Conservation (phyloP, 2,888 invertebrate species). For the Blastobasis adustella region DNA sequence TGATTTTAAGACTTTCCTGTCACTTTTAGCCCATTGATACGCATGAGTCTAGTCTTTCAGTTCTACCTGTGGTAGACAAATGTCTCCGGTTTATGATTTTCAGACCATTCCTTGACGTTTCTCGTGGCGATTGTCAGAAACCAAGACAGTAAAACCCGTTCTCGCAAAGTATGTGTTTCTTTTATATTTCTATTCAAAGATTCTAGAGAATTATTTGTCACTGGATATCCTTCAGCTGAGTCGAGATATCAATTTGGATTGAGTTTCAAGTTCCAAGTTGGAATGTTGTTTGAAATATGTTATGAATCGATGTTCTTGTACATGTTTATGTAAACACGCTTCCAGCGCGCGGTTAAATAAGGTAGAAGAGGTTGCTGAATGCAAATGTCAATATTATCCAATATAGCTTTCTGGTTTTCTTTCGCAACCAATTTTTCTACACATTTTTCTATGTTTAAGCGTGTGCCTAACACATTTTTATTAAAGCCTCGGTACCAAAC, state of each 20-base stretch:
- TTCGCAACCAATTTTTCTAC: neutral
- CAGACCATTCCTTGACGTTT: constrained; percentile 13
- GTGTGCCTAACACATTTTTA: constrained; percentile 10
- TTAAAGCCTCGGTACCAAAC: constrained; percentile 7
- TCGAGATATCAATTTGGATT: constrained; percentile 13
- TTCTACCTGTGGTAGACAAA: constrained; percentile 3
- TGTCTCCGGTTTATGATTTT: constrained; percentile 1
- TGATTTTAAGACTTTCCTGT: no score
- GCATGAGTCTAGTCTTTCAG: constrained; percentile 12
- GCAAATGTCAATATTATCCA: constrained; percentile 3
- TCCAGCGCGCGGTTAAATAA: neutral
- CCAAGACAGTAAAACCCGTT: constrained; percentile 10
- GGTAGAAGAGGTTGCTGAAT: neutral
- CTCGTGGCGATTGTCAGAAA: constrained; percentile 9
- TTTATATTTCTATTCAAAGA: constrained; percentile 13
- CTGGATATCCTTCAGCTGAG: constrained; percentile 8
- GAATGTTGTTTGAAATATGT: constrained; percentile 9
- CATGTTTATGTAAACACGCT: constrained; percentile 1
- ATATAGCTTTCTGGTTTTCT: constrained; percentile 1
- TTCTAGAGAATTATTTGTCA: constrained; percentile 15
- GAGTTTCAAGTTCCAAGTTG: neutral
- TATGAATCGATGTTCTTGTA: constrained; percentile 2
- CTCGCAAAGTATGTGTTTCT: constrained; percentile 10
- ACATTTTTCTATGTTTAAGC: constrained; percentile 6
- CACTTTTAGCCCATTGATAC: constrained; percentile 14